Evolutionary conservation across 2,113 vertebrate genomes (phyloP), one percentile per base, ranked within the genome.

Genomic region (Vidua chalybeata): DNA sequence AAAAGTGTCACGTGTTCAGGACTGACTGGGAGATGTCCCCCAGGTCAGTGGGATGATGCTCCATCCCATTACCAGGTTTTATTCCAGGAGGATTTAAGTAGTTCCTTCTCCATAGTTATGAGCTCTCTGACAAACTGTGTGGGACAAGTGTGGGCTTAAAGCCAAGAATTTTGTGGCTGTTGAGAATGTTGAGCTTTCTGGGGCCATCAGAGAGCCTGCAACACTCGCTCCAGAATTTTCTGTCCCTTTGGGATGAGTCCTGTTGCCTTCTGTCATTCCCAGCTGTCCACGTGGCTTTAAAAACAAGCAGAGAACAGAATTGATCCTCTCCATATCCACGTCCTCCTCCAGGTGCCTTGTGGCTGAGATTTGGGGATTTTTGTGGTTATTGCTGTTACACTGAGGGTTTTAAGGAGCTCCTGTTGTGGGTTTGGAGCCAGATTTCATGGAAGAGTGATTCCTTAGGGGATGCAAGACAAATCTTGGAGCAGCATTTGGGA

Each of bases 261-360:
- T 15, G 11, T 39, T 72, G 21, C 17, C 6, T 62, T 43, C 16
- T 59, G 39, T 10, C 6, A 0, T 15, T 71, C 17, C 14, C 13
- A 33, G 14, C 13, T 56, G 9, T 46, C 62, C 58, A 3, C 0
- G 0, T 26, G 35, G 31, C 17, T 49, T 58, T 77, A 23, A 43
- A 74, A 74, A 1, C 27, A 10, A 6, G 16, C 6, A 39, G 58
- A 28, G 24, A 56, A 22, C 3, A 4, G 41, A 19, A 45, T 0
- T 62, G 43, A 11, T 8, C 52, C 24, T 0, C 7, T 61, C 48
- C 35, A 24, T 0, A 0, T 10, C 39, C 1, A 0, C 9, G 7
- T 54, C 64, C 22, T 74, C 8, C 41, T 46, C 49, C 48, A 59
- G 43, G 16, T 23, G 2, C 54, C 3, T 41, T 1, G 2, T 78